Evolutionary conservation across 2,888 invertebrate species (phyloP).

Genomic region (Coecobrya sp.): DNA sequence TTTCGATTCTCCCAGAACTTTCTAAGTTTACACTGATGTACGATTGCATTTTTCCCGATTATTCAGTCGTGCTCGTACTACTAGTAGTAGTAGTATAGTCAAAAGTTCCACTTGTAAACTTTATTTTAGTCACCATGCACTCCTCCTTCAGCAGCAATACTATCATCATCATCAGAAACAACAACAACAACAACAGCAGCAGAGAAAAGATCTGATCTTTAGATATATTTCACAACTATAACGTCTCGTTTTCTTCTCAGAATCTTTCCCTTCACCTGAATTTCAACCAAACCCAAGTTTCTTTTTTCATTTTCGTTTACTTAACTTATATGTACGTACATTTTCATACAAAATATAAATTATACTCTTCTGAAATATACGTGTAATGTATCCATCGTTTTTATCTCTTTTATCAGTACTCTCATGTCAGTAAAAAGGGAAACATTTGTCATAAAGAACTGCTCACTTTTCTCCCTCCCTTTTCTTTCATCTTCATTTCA

Average conservation of each 20-base stretch:
- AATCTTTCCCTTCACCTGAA: slow-evolving; percentile 71
- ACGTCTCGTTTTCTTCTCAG: slow-evolving; percentile 32
- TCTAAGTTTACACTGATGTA: slow-evolving; percentile 84
- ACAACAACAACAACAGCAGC: slow-evolving; percentile 36
- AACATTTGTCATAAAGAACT: slow-evolving; percentile 62
- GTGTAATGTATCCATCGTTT: slow-evolving; percentile 10
- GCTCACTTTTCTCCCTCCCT: slow-evolving; percentile 40
- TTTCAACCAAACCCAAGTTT: slow-evolving; percentile 59
- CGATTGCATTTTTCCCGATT: slow-evolving; percentile 81
- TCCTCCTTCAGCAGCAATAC: not conserved
- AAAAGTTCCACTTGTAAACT: slow-evolving; percentile 76
- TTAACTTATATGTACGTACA: not conserved
- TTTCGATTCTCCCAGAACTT: slow-evolving; percentile 82
- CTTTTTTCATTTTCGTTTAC: slow-evolving; percentile 49
- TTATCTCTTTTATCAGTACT: slow-evolving; percentile 43
- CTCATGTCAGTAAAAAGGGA: slow-evolving; percentile 43
- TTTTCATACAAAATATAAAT: slow-evolving; percentile 11
- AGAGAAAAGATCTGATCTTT: slow-evolving; percentile 22
- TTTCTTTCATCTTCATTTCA: slow-evolving; percentile 43
- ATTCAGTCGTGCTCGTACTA: slow-evolving; percentile 15
- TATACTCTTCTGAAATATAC: not conserved
- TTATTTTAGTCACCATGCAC: slow-evolving; percentile 66
- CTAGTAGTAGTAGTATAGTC: slow-evolving; percentile 54
- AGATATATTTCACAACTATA: slow-evolving; percentile 46
- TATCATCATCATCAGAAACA: slow-evolving; percentile 46